Base-by-base conservation (phyloP, 1,140 invertebrate species). In the Plodia interpunctella region DNA sequence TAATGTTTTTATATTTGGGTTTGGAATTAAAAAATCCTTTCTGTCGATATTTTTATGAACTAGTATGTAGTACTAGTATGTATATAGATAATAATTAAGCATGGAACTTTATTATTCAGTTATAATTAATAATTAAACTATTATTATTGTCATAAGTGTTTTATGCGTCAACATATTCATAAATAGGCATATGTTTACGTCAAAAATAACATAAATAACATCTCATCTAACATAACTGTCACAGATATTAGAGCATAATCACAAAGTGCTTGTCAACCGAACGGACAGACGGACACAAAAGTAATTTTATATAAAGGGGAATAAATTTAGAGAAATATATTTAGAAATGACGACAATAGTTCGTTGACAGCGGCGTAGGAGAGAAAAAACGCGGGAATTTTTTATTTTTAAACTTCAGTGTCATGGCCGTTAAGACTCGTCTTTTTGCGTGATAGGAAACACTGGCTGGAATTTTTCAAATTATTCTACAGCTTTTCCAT, bases 231-330 rank as follows among this genome's bases (percentile, higher is more conserved):
- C 38, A 44, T 44, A 15, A 44, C 5, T 44, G 38, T 44, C 38
- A 44, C n/a, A 15, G 8, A 44, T 15, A 44, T n/a, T 44, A 44
- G 15, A 44, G n/a, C n/a, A 44, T 44, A 44, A 44, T 44, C 38
- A 44, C 38, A 44, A 44, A 44, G 38, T 44, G 38, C 38, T 44
- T 44, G 38, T 44, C 38, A 44, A 44, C 38, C n/a, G 10, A 44
- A 44, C 38, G 10, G 38, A 44, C n/a, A 15, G 38, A 44, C 38
- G 15, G 38, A 44, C 38, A 44, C 13, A 44, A n/a, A 44, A 17
- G 13, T 15, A 44, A 44, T 44, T 1, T 15, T 44, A 35, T 44
- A 44, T 9, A 9, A 28, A 9, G 38, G 15, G 13, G 10, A 44
- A 44, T 17, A 44, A n/a, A 44, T 3, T n/a, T 44, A n/a, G n/a